phyloP scores from a whole-genome alignment of 1,140 invertebrate species.

The Lordiphosa collinella region DNA sequence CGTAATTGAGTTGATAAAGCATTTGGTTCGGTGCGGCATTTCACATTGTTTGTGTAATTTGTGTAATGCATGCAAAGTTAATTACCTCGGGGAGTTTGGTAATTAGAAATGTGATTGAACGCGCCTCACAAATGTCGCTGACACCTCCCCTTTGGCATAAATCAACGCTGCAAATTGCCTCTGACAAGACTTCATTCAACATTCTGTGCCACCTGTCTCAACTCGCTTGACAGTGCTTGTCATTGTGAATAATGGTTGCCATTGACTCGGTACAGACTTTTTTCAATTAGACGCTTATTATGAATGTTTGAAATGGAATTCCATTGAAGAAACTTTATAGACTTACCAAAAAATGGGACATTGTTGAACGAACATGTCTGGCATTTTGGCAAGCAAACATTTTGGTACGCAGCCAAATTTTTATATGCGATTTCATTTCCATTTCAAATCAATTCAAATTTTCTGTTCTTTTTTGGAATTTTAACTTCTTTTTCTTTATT shows the following conservation, averaged over 20 bases:
- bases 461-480: not conserved
- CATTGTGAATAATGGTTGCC: conserved; percentile 24
- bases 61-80: conserved; percentile 73
- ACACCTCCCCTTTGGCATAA: conserved; percentile 17
- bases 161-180: conserved; percentile 26
- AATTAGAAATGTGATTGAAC: conserved; percentile 76
- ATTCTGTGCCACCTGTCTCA: not conserved
- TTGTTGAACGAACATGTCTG: too few species aligned
- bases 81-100: conserved; percentile 70
- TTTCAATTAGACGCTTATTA: conserved; percentile 54
- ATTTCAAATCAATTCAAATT: conserved; percentile 21
- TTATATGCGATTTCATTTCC: not conserved
- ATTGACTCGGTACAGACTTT: conserved; percentile 49
- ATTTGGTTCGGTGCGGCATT: conserved; percentile 19
- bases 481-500: too few species aligned
- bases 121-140: conserved; percentile 24
- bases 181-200: conserved; percentile 9
- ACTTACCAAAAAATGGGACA: conserved; percentile 12
- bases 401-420: conserved; percentile 2
- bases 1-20: conserved; percentile 74
- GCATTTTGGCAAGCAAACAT: not conserved
- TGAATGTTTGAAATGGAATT: conserved; percentile 19
- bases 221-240: not conserved
- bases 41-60: conserved; percentile 64
- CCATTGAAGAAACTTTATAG: conserved; percentile 56